phyloP scores from a whole-genome alignment of 2,113 vertebrate genomes.

The Manacus vitellinus region DNA sequence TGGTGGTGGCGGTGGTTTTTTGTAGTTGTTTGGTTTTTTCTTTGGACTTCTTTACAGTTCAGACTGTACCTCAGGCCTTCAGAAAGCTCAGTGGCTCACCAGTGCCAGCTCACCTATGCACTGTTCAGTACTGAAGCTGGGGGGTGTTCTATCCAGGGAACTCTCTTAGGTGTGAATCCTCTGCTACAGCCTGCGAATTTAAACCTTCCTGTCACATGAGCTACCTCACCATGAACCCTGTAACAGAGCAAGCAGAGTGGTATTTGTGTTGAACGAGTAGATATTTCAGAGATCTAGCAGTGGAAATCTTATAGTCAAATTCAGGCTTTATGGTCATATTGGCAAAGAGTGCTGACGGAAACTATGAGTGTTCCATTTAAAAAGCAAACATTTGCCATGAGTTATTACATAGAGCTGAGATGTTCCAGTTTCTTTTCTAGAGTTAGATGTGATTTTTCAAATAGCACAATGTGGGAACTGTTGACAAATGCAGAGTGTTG shows the following conservation, averaged over 20 bases:
- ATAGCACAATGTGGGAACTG: not conserved
- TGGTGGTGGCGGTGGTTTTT: not conserved
- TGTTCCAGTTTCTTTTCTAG: not conserved
- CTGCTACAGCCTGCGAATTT: not conserved
- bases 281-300: not conserved
- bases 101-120: not conserved
- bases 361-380: not conserved
- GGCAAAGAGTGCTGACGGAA: not conserved
- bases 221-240: not conserved
- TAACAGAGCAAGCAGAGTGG: not conserved
- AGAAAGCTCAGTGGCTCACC: not conserved
- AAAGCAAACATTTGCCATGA: not conserved
- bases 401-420: not conserved
- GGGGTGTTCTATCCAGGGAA: not conserved
- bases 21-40: not conserved
- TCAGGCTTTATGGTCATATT: not conserved
- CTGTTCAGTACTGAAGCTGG: not conserved
- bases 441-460: conserved; percentile 17
- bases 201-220: not conserved
- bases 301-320: not conserved
- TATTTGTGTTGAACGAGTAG: not conserved
- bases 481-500: conserved; percentile 2
- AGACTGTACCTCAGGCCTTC: not conserved
- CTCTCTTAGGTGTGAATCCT: not conserved
- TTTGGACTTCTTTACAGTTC: not conserved